Percentiles rank a stretch among this genome's conserved stretches.
Evolutionary conservation across 1,140 invertebrate genomes (phyloP).

Genomic region (Meloidogyne chitwoodi): DNA sequence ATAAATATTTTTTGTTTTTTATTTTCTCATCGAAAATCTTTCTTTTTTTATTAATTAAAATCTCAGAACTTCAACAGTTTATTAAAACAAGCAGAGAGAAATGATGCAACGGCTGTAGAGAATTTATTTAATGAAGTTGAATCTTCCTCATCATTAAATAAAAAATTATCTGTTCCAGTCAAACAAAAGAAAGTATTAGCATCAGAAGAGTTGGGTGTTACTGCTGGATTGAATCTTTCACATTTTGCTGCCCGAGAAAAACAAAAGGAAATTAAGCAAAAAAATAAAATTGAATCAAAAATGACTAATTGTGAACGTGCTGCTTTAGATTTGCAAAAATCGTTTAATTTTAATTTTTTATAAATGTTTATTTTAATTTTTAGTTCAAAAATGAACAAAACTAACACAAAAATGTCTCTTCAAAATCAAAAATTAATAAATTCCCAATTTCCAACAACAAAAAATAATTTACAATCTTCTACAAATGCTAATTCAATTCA

Average conservation of each 20-base stretch:
- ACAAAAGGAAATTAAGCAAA: neutral
- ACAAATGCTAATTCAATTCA: neutral
- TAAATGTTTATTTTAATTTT: neutral
- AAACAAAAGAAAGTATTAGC: neutral
- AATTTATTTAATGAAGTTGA: neutral
- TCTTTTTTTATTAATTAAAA: neutral
- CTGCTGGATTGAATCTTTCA: constrained; percentile 4
- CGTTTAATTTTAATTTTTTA: neutral
- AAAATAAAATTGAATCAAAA: neutral
- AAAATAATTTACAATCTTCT: neutral
- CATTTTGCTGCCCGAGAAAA: constrained; percentile 5
- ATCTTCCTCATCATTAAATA: neutral
- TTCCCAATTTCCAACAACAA: neutral
- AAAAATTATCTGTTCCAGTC: too few relatives aligned
- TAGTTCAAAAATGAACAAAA: neutral
- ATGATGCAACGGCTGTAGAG: constrained; percentile 8
- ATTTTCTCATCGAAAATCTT: neutral
- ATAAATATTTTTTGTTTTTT: too few relatives aligned
- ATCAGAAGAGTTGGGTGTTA: constrained; percentile 5
- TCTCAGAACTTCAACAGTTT: neutral
- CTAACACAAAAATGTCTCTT: neutral
- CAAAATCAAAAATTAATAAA: neutral
- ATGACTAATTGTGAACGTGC: neutral
- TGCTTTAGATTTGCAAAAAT: neutral
- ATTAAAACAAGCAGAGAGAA: constrained; percentile 6